Conservation (phyloP, 1,140 invertebrate species). For the Drosophila serrata region DNA sequence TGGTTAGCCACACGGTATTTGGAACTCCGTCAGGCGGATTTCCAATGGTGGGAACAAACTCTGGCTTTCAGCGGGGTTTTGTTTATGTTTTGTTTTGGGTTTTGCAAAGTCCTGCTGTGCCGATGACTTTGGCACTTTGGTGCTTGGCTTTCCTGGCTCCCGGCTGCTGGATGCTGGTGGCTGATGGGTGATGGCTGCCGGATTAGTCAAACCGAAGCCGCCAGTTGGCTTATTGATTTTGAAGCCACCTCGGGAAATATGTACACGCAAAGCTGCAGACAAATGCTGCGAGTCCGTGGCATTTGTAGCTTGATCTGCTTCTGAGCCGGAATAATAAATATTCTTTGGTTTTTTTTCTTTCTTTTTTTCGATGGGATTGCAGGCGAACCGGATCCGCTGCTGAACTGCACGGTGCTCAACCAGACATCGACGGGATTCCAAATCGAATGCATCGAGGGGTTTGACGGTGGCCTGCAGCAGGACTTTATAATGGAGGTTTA, state of each 20-base stretch:
- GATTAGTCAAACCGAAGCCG: slow-evolving; percentile 30
- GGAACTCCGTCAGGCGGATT: neutral
- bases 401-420: slow-evolving; percentile 92
- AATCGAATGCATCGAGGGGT: slow-evolving; percentile 92
- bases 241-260: slow-evolving; percentile 19
- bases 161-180: neutral
- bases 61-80: slow-evolving; percentile 33
- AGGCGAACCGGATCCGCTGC: slow-evolving; percentile 92
- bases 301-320: slow-evolving; percentile 62
- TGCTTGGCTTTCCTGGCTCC: slow-evolving; percentile 23
- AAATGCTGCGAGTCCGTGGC: slow-evolving; percentile 41
- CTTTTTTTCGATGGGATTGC: no score
- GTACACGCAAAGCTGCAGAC: slow-evolving; percentile 19
- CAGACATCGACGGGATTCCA: slow-evolving; percentile 91
- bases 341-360: neutral
- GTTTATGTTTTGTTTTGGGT: slow-evolving; percentile 60
- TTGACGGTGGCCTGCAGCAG: slow-evolving; percentile 91
- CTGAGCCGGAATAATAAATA: slow-evolving; percentile 56
- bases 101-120: slow-evolving; percentile 48
- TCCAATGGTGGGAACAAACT: neutral
- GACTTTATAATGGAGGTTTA: slow-evolving; percentile 89
- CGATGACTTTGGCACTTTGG: slow-evolving; percentile 76
- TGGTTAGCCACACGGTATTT: slow-evolving; percentile 30
- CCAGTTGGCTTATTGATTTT: slow-evolving; percentile 67
- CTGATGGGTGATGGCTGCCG: slow-evolving; percentile 3